Percentiles rank a stretch among this genome's conserved stretches.
Conservation (phyloP, 2,888 invertebrate genomes). For the Smittia aterrima region DNA sequence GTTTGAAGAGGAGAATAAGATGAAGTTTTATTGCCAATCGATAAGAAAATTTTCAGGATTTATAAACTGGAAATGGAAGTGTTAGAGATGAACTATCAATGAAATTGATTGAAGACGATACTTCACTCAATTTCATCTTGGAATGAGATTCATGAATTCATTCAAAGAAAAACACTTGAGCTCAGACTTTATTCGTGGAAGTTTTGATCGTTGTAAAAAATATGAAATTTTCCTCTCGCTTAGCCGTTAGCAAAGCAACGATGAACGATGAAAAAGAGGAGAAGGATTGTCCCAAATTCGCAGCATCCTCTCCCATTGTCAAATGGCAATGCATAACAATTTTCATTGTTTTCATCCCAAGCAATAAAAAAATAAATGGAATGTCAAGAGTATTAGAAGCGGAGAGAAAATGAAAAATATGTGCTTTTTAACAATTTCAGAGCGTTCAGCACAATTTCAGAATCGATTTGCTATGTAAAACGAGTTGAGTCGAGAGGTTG, state of each 20-base stretch:
- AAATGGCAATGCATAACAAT: conserved; percentile 5
- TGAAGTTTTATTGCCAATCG: conserved; percentile 2
- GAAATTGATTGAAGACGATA: conserved; percentile 2
- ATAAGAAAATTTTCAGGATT: conserved; percentile 30
- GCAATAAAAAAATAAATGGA: conserved; percentile 38
- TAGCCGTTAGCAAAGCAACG: not conserved
- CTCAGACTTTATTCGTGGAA: not conserved
- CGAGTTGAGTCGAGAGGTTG: conserved; percentile 8
- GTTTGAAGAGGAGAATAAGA: not conserved
- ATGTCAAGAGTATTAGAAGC: conserved; percentile 25
- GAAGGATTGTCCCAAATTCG: conserved; percentile 3
- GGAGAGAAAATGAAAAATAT: conserved; percentile 26
- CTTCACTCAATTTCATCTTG: conserved; percentile 7
- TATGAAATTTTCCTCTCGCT: conserved; percentile 3
- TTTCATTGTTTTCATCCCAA: conserved; percentile 34
- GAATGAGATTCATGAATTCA: not conserved
- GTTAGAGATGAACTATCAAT: conserved; percentile 36
- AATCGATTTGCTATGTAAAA: conserved; percentile 36
- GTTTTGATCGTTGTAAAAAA: not conserved
- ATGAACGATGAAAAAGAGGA: not conserved
- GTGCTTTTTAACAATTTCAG: conserved; percentile 27
- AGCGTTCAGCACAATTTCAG: conserved; percentile 19
- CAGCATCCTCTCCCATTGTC: conserved; percentile 20
- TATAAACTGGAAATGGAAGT: conserved; percentile 40
- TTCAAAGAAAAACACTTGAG: not conserved